Evolutionary conservation across 2,888 invertebrate species (phyloP).

Genomic region (Lacanobia oleracea): DNA sequence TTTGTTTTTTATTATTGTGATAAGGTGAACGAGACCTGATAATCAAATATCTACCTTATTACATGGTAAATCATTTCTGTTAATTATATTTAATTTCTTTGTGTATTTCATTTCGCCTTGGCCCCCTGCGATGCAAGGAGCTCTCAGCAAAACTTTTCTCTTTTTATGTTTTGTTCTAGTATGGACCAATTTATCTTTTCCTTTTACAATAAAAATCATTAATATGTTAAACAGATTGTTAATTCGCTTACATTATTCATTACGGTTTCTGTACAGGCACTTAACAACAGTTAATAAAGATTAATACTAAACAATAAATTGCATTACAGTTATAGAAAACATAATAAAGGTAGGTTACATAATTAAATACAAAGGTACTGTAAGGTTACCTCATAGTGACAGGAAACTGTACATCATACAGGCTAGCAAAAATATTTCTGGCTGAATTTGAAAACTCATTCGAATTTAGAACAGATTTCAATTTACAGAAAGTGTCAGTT

Average conservation of each 20-base stretch:
- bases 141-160: constrained; percentile 1
- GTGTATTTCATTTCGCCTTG: constrained; percentile 9
- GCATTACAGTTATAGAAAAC: too few relatives aligned
- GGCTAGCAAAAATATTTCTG: not conserved
- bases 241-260: constrained; percentile 12
- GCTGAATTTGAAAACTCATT: not conserved
- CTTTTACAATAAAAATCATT: constrained; percentile 6
- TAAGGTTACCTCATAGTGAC: not conserved
- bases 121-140: constrained; percentile 1
- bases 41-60: constrained; percentile 43
- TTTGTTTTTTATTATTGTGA: constrained; percentile 40
- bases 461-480: not conserved
- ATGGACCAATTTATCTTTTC: not conserved
- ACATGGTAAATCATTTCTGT: constrained; percentile 1
- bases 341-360: too few relatives aligned
- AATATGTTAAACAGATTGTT: constrained; percentile 27
- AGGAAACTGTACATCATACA: not conserved
- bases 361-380: not conserved
- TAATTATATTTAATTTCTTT: constrained; percentile 44
- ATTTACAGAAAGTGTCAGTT: not conserved
- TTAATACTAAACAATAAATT: not conserved
- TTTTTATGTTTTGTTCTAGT: constrained; percentile 24
- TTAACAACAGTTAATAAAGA: constrained; percentile 3
- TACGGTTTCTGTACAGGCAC: not conserved
- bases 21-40: constrained; percentile 30